These are phyloP conservation scores for Elmis aenea DNA, from an alignment of 2,888 invertebrate species.

Conservation along the genomic window DNA sequence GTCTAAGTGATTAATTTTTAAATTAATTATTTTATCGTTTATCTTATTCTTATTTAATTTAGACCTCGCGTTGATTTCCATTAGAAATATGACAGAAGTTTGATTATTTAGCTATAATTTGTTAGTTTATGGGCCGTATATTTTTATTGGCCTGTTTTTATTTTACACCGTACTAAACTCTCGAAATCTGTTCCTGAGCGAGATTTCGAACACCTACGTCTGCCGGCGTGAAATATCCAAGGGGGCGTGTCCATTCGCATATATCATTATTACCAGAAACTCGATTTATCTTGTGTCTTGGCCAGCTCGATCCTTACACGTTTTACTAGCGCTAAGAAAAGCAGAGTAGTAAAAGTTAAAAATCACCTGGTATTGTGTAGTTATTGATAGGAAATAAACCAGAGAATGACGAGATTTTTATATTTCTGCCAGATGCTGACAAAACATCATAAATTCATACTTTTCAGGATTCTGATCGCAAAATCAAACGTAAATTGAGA, in stretches of 20 bases:
- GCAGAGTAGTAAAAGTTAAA: slow-evolving; percentile 11
- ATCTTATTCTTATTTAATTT: no score
- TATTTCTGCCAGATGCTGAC: slow-evolving; percentile 27
- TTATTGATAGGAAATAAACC: slow-evolving; percentile 12
- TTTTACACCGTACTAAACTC: no score
- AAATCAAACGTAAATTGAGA: slow-evolving; percentile 31
- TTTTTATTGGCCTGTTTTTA: no score
- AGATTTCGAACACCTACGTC: slow-evolving; percentile 3
- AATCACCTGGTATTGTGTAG: slow-evolving; percentile 11
- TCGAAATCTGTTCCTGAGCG: no score
- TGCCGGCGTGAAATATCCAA: slow-evolving; percentile 24
- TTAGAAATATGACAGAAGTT: no score
- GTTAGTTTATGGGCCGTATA: no score
- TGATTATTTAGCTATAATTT: no score
- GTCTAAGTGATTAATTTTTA: no score
- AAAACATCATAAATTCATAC: slow-evolving; percentile 32
- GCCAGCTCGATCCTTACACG: slow-evolving; percentile 19
- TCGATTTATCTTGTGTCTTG: slow-evolving; percentile 29
- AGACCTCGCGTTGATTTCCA: no score
- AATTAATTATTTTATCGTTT: no score
- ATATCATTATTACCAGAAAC: slow-evolving; percentile 31
- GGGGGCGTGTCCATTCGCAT: slow-evolving; percentile 26
- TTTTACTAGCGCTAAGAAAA: slow-evolving; percentile 12
- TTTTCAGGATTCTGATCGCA: slow-evolving; percentile 25
- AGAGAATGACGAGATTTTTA: slow-evolving; percentile 20